These are phyloP conservation scores for rat (Rattus norvegicus) DNA, from an alignment of 2,113 vertebrate species.

Conservation along the genomic window GRCr8 NC_086037.1:9371001-9371500, in stretches of 20 bases:
- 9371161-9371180: not conserved
- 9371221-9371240: not conserved
- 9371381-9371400: conserved; percentile 69
- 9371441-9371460: not conserved
- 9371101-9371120: fast-evolving
- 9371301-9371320: conserved; percentile 79
- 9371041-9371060: not conserved
- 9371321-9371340: conserved; percentile 83
- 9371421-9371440: not conserved
- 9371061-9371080: not conserved
- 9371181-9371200: not conserved
- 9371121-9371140: not conserved
- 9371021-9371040: not conserved
- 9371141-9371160: not conserved
- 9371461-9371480: not conserved
- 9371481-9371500: no score
- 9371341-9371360: conserved; percentile 70
- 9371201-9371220: not conserved
- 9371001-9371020: not conserved
- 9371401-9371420: not conserved
- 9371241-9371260: conserved; percentile 55
- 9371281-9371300: conserved; percentile 76
- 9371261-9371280: conserved; percentile 76
- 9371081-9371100: not conserved
- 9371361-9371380: conserved; percentile 77